These are phyloP conservation scores for Chionoecetes opilio DNA, from an alignment of 1,140 invertebrate species.

Conservation along the genomic window DNA sequence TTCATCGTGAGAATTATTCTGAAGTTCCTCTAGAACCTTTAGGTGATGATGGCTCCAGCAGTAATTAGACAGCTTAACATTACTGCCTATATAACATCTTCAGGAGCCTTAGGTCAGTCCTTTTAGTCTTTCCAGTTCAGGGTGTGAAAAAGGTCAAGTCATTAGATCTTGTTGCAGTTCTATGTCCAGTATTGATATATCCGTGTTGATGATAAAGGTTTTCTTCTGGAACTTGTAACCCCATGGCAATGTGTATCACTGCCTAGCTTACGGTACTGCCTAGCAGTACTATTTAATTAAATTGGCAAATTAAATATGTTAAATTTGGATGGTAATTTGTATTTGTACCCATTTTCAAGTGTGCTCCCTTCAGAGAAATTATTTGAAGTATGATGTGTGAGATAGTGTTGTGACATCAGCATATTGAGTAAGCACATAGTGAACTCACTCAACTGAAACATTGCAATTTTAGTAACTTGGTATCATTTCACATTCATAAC, in stretches of 20 bases:
- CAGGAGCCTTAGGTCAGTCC: slow-evolving; percentile 9
- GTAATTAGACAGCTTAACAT: slow-evolving; percentile 6
- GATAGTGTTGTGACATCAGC: no score
- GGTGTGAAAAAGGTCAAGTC: neutral
- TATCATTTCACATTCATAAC: no score
- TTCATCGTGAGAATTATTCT: neutral
- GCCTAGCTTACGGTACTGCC: slow-evolving; percentile 70
- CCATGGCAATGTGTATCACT: slow-evolving; percentile 77
- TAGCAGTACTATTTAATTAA: slow-evolving; percentile 67
- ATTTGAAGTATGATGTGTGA: no score
- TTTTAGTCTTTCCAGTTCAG: neutral
- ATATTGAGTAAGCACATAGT: no score
- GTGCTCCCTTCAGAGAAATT: no score
- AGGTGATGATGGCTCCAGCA: neutral
- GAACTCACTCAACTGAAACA: no score
- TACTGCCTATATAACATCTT: slow-evolving; percentile 6
- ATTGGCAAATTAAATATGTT: slow-evolving; percentile 76
- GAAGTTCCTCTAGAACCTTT: neutral
- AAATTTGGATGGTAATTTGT: neutral
- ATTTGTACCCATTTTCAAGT: slow-evolving; percentile 17
- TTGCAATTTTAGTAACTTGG: no score
- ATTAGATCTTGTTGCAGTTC: slow-evolving; percentile 14
- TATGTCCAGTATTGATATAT: slow-evolving; percentile 66
- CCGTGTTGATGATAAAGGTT: slow-evolving; percentile 66
- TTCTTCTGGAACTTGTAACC: slow-evolving; percentile 76